These are phyloP conservation scores for Drosophila nigricruria DNA, from an alignment of 2,888 invertebrate species.

Conservation along the genomic window DNA sequence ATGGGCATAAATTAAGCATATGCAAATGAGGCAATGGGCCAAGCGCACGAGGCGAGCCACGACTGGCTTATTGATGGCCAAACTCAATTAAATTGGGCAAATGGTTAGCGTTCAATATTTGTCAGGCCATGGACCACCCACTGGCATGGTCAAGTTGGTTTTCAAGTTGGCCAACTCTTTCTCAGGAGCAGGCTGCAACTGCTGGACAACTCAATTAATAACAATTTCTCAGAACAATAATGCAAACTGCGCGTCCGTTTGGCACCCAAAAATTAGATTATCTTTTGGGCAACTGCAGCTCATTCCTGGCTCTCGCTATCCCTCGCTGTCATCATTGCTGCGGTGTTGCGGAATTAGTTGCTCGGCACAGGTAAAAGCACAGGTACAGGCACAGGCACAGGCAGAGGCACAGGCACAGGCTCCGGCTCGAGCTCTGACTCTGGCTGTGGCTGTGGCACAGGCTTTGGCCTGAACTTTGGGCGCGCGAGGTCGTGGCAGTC, in stretches of 20 bases:
- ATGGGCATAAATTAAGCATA: constrained; percentile 74
- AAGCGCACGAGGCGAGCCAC: constrained; percentile 20
- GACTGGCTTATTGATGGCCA: constrained; percentile 63
- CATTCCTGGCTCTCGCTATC: constrained; percentile 50
- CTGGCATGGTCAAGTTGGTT: constrained; percentile 13
- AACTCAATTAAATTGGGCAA: constrained; percentile 69
- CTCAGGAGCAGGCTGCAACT: neutral
- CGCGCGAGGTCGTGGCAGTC: constrained; percentile 71
- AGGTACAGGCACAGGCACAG: neutral
- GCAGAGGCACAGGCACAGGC: constrained; percentile 2
- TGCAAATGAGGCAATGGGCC: constrained; percentile 59
- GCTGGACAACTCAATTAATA: constrained; percentile 84
- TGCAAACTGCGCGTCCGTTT: constrained; percentile 52
- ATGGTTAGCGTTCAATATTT: constrained; percentile 38
- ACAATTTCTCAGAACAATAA: constrained; percentile 84
- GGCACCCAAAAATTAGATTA: constrained; percentile 66
- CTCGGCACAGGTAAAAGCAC: constrained; percentile 14
- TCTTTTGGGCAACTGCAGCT: constrained; percentile 53
- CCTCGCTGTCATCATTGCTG: constrained; percentile 61
- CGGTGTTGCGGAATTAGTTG: constrained; percentile 69
- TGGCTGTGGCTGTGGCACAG: constrained; percentile 1
- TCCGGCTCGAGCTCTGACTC: neutral
- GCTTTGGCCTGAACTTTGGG: constrained; percentile 62
- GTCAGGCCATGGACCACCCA: constrained; percentile 32
- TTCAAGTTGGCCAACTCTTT: neutral